Evolutionary conservation across 37 sponge, comb jelly and placozoan genomes (phyloP).

Genomic region (Hexactinellida sp.): DNA sequence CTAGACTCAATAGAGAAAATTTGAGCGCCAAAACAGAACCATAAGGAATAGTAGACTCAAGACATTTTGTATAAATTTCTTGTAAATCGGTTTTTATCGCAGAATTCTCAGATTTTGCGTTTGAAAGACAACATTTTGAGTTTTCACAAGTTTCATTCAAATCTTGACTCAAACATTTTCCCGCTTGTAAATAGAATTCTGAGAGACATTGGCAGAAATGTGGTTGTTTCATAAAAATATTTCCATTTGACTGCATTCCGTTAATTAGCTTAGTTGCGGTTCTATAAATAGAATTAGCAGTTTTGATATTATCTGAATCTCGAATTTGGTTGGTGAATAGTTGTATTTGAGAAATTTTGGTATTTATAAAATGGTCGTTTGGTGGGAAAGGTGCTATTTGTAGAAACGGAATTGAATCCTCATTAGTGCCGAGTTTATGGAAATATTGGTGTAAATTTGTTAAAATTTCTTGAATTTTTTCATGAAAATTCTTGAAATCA

Average conservation of each 20-base stretch:
- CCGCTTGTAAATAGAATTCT: conserved; percentile 2
- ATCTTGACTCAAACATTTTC: background rate
- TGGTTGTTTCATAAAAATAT: background rate
- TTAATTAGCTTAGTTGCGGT: background rate
- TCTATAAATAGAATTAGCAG: background rate
- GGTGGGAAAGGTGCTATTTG: background rate
- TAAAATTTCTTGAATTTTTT: background rate
- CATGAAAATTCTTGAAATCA: background rate
- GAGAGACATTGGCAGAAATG: background rate
- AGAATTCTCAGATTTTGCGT: background rate
- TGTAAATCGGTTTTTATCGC: background rate
- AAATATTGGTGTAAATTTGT: background rate
- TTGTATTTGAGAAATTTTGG: background rate
- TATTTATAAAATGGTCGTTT: background rate
- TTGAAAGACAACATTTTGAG: background rate
- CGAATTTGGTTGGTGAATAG: background rate
- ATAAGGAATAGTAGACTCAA: background rate
- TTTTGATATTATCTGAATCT: background rate
- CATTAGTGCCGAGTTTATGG: background rate
- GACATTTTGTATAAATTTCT: background rate
- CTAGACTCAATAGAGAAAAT: background rate
- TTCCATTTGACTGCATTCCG: background rate
- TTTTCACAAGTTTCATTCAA: background rate
- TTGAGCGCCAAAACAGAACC: background rate
- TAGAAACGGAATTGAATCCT: background rate